Percentiles rank a stretch among this genome's conserved stretches.
Conservation (phyloP, 1,140 invertebrate species). For the Trialeurodes vaporariorum region DNA sequence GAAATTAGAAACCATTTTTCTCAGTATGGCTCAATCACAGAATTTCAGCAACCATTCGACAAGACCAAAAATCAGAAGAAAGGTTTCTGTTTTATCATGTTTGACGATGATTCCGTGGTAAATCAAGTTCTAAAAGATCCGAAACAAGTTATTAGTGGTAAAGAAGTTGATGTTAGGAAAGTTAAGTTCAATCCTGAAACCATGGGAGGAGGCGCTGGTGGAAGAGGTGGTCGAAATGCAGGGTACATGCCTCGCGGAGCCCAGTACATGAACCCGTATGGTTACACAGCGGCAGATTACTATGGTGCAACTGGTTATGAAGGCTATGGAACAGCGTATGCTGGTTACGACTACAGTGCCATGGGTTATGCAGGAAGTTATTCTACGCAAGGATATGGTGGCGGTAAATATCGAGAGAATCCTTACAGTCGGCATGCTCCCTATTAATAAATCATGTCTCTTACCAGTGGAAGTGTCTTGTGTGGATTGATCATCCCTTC, state of each 20-base stretch:
- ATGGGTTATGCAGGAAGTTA: slow-evolving; percentile 38
- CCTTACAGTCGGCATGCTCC: slow-evolving; percentile 23
- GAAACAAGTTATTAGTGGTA: slow-evolving; percentile 49
- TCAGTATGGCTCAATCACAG: slow-evolving; percentile 48
- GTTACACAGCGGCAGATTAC: slow-evolving; percentile 30
- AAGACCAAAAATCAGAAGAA: slow-evolving; percentile 53
- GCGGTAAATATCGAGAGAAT: slow-evolving; percentile 24
- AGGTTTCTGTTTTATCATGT: slow-evolving; percentile 54
- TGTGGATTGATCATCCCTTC: too few relatives aligned
- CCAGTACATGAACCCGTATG: slow-evolving; percentile 3
- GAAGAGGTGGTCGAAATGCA: slow-evolving; percentile 19
- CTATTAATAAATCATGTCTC: slow-evolving; percentile 17
- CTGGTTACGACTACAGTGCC: slow-evolving; percentile 28
- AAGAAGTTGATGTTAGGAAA: slow-evolving; percentile 46
- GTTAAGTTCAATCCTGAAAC: slow-evolving; percentile 40
- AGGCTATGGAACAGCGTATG: slow-evolving; percentile 22
- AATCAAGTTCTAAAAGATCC: slow-evolving; percentile 47
- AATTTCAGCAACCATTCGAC: slow-evolving; percentile 57
- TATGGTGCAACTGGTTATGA: slow-evolving; percentile 35
- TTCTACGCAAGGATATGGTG: slow-evolving; percentile 30
- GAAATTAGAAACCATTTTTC: slow-evolving; percentile 49
- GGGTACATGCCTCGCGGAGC: slow-evolving; percentile 14
- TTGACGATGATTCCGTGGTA: slow-evolving; percentile 48
- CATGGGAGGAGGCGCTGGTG: slow-evolving; percentile 22
- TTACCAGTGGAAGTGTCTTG: too few relatives aligned